These are phyloP conservation scores for Telmatochromis bifrenatus DNA, from an alignment of 2,113 vertebrate species.

Conservation along the genomic window DNA sequence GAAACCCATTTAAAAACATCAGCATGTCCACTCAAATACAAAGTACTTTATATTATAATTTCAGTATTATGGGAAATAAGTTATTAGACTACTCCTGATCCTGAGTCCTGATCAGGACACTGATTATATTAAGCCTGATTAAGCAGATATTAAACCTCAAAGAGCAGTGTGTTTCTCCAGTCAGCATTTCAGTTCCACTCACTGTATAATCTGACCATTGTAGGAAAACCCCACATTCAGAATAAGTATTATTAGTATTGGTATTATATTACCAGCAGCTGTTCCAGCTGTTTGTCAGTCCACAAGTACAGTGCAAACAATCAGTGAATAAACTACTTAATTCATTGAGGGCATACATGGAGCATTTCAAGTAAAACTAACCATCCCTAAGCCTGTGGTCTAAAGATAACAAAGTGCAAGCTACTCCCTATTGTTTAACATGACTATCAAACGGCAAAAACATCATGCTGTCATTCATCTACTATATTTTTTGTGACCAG, in stretches of 20 bases:
- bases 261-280: background rate
- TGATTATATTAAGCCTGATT: background rate
- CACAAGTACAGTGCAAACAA: background rate
- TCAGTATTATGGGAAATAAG: background rate
- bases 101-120: background rate
- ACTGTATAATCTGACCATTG: background rate
- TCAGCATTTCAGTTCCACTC: background rate
- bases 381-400: background rate
- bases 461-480: slow-evolving; percentile 10
- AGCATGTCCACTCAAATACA: background rate
- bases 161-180: no score
- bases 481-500: background rate
- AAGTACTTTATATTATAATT: background rate
- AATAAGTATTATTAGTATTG: background rate
- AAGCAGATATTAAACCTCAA: background rate
- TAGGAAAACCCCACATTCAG: background rate
- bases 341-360: background rate
- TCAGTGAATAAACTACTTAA: background rate
- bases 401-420: slow-evolving; percentile 8
- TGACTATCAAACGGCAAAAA: background rate
- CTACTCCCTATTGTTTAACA: background rate
- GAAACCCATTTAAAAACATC: background rate
- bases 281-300: background rate
- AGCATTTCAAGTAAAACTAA: background rate
- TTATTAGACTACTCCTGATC: background rate